Evolutionary conservation across 2,113 vertebrate genomes (phyloP).

Genomic region (Cyanoderma ruficeps): DNA sequence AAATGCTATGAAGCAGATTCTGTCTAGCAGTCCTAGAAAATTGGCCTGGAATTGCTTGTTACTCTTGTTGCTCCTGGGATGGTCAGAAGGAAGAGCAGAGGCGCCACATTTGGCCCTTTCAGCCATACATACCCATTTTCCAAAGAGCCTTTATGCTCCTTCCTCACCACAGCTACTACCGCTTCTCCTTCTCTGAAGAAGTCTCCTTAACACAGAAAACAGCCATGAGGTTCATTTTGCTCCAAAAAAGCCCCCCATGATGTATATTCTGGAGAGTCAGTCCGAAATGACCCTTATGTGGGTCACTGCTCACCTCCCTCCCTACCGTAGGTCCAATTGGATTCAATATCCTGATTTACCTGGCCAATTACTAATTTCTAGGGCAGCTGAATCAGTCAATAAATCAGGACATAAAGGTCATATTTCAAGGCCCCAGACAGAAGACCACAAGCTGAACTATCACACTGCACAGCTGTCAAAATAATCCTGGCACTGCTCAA

Average conservation of each 20-base stretch:
- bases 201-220: background rate
- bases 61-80: background rate
- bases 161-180: background rate
- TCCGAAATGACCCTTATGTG: background rate
- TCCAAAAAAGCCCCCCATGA: background rate
- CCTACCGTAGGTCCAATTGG: background rate
- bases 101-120: background rate
- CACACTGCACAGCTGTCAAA: background rate
- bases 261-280: background rate
- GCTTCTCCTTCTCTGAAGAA: background rate
- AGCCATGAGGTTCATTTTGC: background rate
- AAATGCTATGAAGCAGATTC: background rate
- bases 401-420: background rate
- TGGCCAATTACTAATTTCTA: background rate
- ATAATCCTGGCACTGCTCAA: background rate
- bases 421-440: background rate
- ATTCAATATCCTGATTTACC: background rate
- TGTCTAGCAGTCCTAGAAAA: background rate
- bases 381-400: background rate
- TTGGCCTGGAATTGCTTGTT: background rate
- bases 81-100: background rate
- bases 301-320: background rate
- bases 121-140: fast-evolving
- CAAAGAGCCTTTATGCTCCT: background rate
- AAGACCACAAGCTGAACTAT: background rate